Evolutionary conservation across 2,797 vertebrate species (phyloP).

Genomic region (Channallabes apus): DNA sequence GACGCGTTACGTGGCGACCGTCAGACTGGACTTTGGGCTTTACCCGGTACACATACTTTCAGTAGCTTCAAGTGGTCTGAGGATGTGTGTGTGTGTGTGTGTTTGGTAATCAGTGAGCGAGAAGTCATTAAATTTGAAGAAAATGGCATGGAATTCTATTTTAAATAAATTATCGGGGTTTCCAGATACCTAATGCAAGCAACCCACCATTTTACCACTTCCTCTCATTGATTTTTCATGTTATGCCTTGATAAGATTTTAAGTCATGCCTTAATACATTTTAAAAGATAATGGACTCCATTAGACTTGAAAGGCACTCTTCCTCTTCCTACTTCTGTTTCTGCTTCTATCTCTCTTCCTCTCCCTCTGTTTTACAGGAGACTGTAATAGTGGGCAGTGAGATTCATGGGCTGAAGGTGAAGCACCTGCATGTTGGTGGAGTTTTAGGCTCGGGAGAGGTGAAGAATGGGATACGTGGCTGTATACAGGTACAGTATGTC

Average conservation of each 20-base stretch:
- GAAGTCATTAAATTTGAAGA: background rate
- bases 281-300: conserved; percentile 23
- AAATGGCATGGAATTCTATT: background rate
- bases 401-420: conserved; percentile 93
- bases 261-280: conserved; percentile 25
- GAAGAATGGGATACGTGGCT: conserved; percentile 89
- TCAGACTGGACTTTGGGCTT: conserved; percentile 89
- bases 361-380: conserved; percentile 73
- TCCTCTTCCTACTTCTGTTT: background rate
- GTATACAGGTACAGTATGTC: conserved; percentile 90
- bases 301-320: conserved; percentile 38
- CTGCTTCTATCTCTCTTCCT: conserved; percentile 12
- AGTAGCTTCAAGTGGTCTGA: background rate
- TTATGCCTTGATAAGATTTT: conserved; percentile 12
- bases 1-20: conserved; percentile 84
- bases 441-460: conserved; percentile 85
- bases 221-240: conserved; percentile 4
- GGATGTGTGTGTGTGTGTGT: conserved; percentile 11
- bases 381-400: conserved; percentile 91
- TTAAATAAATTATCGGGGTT: background rate
- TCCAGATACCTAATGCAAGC: background rate
- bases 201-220: background rate
- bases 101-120: background rate
- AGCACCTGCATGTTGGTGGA: conserved; percentile 93
- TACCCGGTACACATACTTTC: conserved; percentile 80